phyloP scores from a whole-genome alignment of 2,797 vertebrate species.

The Mormyrops attenuatus region DNA sequence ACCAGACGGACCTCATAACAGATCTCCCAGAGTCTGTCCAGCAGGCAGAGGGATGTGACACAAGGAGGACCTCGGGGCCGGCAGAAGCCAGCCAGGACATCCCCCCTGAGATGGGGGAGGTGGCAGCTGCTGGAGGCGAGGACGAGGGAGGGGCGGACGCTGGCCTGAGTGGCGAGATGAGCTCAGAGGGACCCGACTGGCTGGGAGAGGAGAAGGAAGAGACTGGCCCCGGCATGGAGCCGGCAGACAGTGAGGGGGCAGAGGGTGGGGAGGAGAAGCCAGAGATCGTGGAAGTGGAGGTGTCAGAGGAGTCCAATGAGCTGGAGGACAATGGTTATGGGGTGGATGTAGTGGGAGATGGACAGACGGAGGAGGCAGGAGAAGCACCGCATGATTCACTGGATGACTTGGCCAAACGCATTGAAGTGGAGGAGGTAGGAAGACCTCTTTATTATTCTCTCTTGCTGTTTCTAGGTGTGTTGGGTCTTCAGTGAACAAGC shows the following conservation, averaged over 20 bases:
- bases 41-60: constrained; percentile 19
- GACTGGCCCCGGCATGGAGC: constrained; percentile 32
- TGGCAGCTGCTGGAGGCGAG: not conserved
- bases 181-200: constrained; percentile 44
- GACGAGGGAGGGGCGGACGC: constrained; percentile 22
- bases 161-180: constrained; percentile 43
- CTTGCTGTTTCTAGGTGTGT: not conserved
- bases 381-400: constrained; percentile 71
- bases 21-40: not conserved
- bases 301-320: constrained; percentile 37
- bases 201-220: constrained; percentile 38
- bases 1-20: not conserved
- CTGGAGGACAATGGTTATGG: constrained; percentile 22
- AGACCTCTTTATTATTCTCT: not conserved
- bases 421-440: constrained; percentile 88
- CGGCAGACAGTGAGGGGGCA: constrained; percentile 34
- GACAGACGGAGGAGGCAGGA: constrained; percentile 45
- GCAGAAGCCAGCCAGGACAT: not conserved
- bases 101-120: not conserved
- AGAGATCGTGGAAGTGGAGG: constrained; percentile 46
- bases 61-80: not conserved
- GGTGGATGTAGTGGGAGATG: constrained; percentile 37
- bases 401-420: constrained; percentile 87
- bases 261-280: constrained; percentile 47
- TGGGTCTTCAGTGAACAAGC: not conserved